phyloP scores from a whole-genome alignment of 2,113 vertebrate genomes.

The Brachionichthys hirsutus region DNA sequence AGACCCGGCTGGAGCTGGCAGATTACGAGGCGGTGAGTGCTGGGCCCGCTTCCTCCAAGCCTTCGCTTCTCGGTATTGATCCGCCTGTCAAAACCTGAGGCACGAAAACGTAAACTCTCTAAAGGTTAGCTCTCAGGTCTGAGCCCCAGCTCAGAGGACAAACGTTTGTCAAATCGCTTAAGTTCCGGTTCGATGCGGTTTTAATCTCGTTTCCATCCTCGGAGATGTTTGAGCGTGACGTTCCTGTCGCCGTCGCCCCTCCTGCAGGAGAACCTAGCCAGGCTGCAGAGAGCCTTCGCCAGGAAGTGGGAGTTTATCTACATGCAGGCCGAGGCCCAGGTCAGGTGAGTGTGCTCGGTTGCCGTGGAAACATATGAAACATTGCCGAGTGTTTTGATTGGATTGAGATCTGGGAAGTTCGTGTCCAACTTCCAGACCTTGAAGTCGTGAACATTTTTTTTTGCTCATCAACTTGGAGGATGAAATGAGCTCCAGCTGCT shows the following conservation, averaged over 20 bases:
- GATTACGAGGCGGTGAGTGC: slow-evolving; percentile 97
- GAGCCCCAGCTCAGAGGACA: background rate
- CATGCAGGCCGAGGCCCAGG: slow-evolving; percentile 99
- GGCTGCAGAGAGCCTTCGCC: slow-evolving; percentile 96
- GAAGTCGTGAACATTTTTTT: too few relatives aligned
- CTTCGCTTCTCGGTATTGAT: slow-evolving; percentile 36
- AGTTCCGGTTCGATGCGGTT: background rate
- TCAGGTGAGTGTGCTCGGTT: slow-evolving; percentile 88
- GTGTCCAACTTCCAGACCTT: too few relatives aligned
- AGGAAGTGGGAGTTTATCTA: slow-evolving; percentile 99
- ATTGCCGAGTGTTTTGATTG: background rate
- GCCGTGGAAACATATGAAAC: slow-evolving; percentile 43
- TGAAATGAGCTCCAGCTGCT: too few relatives aligned
- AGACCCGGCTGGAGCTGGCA: slow-evolving; percentile 95
- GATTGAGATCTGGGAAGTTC: too few relatives aligned
- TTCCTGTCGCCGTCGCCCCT: slow-evolving; percentile 22
- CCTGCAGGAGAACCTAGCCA: slow-evolving; percentile 93
- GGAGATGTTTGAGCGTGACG: background rate
- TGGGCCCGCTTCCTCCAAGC: slow-evolving; percentile 15
- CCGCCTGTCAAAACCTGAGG: slow-evolving; percentile 14
- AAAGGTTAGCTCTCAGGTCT: slow-evolving; percentile 27
- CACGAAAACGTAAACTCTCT: slow-evolving; percentile 4
- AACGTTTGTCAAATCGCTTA: background rate
- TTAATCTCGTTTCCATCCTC: background rate
- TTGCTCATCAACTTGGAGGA: too few relatives aligned